Percentiles rank a stretch among this genome's conserved stretches.
phyloP scores from a whole-genome alignment of 35 echinoderm and acorn worm species.

The Heliocidaris erythrogramma region DNA sequence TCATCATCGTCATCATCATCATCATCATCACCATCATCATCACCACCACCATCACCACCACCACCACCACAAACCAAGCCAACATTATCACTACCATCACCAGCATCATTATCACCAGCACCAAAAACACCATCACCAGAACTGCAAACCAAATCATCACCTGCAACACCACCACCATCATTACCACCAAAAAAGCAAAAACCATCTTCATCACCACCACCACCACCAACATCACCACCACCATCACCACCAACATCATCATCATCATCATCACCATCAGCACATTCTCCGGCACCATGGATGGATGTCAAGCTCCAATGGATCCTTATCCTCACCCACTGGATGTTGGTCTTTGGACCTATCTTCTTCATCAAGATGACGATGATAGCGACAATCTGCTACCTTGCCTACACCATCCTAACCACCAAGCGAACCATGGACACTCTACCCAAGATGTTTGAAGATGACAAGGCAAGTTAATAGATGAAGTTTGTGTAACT shows the following conservation, averaged over 20 bases:
- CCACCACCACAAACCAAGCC: too few species aligned
- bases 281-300: neutral
- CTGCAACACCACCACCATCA: neutral
- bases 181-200: neutral
- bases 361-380: neutral
- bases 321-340: neutral
- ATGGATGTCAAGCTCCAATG: constrained; percentile 13
- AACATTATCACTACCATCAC: neutral
- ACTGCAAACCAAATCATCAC: neutral
- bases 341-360: neutral
- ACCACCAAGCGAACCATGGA: neutral
- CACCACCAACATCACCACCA: neutral
- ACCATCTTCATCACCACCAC: neutral
- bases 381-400: neutral
- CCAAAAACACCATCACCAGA: neutral
- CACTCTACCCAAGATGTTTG: neutral
- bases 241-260: neutral
- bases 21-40: neutral
- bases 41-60: too few species aligned
- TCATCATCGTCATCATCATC: neutral
- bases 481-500: neutral
- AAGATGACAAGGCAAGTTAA: constrained; percentile 22
- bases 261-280: neutral
- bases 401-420: neutral
- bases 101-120: neutral